These are phyloP conservation scores for Tragelaphus imberbis DNA, from an alignment of 2,113 vertebrate species.

Conservation along the genomic window DNA sequence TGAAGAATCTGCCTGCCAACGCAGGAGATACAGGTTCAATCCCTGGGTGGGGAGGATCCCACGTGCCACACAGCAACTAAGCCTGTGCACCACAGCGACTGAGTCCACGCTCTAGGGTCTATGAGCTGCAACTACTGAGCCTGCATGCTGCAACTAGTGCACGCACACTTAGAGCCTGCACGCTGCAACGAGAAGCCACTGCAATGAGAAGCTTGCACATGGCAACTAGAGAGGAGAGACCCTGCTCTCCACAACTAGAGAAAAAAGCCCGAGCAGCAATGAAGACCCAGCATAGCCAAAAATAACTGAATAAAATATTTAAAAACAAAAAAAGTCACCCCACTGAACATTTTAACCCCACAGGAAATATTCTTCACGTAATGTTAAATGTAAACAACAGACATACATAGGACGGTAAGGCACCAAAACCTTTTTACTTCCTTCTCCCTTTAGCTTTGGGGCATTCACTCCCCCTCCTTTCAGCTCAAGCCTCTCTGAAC, in stretches of 20 bases:
- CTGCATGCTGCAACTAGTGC: background rate
- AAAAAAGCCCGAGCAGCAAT: background rate
- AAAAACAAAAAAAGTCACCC: background rate
- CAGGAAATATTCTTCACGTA: background rate
- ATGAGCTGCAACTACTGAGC: background rate
- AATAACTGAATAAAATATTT: background rate
- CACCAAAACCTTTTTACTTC: background rate
- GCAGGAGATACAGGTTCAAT: background rate
- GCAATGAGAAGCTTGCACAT: background rate
- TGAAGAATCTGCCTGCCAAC: background rate
- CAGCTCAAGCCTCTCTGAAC: background rate
- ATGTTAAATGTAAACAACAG: background rate
- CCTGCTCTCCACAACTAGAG: background rate
- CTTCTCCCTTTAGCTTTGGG: background rate
- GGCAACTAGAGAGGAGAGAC: background rate
- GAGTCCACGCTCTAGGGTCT: background rate
- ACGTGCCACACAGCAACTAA: accelerated
- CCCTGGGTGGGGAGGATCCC: background rate
- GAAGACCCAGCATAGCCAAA: background rate
- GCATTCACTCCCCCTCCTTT: background rate
- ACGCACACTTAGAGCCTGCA: background rate
- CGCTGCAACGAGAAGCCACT: background rate
- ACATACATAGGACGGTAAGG: background rate
- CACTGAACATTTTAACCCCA: background rate
- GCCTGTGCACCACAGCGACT: background rate